phyloP scores from a whole-genome alignment of 1,140 invertebrate genomes.

The Eulimnadia texana region DNA sequence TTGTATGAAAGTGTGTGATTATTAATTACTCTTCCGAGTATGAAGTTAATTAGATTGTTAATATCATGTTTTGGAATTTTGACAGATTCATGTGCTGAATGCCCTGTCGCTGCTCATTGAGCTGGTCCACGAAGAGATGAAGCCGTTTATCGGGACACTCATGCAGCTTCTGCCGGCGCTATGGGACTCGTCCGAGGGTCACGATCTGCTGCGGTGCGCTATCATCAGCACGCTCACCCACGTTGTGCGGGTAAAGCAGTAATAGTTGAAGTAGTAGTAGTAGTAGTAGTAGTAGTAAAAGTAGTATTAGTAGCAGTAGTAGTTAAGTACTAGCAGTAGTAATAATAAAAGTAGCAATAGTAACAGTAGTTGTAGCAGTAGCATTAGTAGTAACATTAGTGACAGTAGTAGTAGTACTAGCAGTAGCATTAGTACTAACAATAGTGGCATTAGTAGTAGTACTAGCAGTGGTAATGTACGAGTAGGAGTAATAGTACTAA shows the following conservation, averaged over 20 bases:
- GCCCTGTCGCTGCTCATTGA: slow-evolving; percentile 82
- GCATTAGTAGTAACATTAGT: neutral
- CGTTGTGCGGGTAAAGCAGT: slow-evolving; percentile 47
- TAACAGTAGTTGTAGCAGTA: no score
- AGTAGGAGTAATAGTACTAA: no score
- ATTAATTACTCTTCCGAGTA: no score
- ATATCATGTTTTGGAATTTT: slow-evolving; percentile 21
- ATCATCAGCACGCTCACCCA: slow-evolving; percentile 73
- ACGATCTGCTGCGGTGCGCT: slow-evolving; percentile 81
- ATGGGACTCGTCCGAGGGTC: slow-evolving; percentile 72
- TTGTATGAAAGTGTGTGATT: no score
- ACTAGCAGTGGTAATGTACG: no score
- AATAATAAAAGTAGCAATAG: no score
- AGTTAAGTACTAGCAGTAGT: neutral
- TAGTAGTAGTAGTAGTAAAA: no score
- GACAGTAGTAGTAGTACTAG: neutral
- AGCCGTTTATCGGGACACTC: slow-evolving; percentile 47
- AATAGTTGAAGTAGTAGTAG: neutral
- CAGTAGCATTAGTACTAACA: no score
- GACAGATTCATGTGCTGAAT: slow-evolving; percentile 71
- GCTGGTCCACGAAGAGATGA: slow-evolving; percentile 58
- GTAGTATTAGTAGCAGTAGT: no score
- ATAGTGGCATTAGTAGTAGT: no score
- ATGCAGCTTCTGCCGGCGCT: slow-evolving; percentile 68
- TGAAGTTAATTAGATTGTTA: neutral